Base-by-base conservation (phyloP, 2,797 vertebrate species). In the Loris lydekkerianus region DNA sequence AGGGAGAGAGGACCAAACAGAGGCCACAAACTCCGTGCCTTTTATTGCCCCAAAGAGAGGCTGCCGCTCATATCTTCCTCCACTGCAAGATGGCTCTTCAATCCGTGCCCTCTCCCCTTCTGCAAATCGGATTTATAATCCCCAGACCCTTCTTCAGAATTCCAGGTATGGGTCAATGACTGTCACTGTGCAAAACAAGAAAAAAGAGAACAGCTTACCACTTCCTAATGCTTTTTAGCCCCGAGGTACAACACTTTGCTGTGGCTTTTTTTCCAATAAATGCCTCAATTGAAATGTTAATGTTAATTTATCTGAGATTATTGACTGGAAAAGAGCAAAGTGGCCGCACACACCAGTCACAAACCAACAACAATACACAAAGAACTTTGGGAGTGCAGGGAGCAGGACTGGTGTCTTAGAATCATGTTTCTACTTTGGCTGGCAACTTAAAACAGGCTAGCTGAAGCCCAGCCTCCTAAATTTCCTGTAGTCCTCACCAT, bases 71-170 rank as follows among this genome's bases (percentile, higher is more conserved):
- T 8, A 5, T 34, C 91, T 82, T 89, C 91, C 76, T 87, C 61
- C 69, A 10, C 0, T 20, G 84, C 77, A 34, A 92, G 63, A 80
- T 18, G 91, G 46, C 76, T 67, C 93, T 82, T 89, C 96, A 63
- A 49, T 70, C 83, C 37, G 17, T 70, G 61, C 93, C 94, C 86
- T 89, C 91, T 93, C 89, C 72, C 89, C 91, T 93, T 63, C 96
- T 89, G 61, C 69, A 96, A 93, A 95, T 91, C 90, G 72, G 81
- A 96, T 97, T 96, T 93, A 97, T 82, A 93, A 94, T 93, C 91
- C 93, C 94, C 82, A 96, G 89, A 20, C 92, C 67, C 80, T 95
- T 91, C 63, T 58, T 86, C 27, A 60, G 92, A 95, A 90, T 90
- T 86, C 86, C 89, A 93, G 86, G 84, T 75, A 73, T 6, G 18